These are phyloP conservation scores for Lithophane semibrunnea DNA, from an alignment of 2,888 invertebrate species.

Conservation along the genomic window DNA sequence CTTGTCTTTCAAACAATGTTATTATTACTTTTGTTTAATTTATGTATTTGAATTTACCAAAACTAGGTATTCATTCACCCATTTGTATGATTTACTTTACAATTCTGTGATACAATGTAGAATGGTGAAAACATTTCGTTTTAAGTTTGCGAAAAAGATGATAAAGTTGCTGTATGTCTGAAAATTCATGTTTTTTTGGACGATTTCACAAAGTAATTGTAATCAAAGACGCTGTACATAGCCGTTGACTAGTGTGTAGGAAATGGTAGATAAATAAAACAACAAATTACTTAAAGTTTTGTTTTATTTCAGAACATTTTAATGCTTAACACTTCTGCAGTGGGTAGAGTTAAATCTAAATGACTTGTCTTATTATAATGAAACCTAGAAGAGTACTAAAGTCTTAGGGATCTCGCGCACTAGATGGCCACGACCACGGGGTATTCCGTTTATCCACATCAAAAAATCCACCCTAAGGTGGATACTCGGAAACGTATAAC, in stretches of 20 bases:
- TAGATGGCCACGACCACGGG: no score
- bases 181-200: constrained; percentile 60
- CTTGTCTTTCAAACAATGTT: constrained; percentile 36
- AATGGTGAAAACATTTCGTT: constrained; percentile 53
- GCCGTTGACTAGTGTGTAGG: constrained; percentile 89
- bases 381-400: not conserved
- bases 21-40: constrained; percentile 32
- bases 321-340: not conserved
- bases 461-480: no score
- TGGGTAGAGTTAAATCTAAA: not conserved
- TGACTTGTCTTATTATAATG: not conserved
- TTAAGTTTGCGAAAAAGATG: constrained; percentile 43
- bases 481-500: no score
- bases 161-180: constrained; percentile 49
- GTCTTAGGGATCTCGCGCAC: no score
- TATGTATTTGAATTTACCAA: constrained; percentile 56
- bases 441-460: no score
- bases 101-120: constrained; percentile 69
- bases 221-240: constrained; percentile 83
- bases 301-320: constrained; percentile 64
- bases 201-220: constrained; percentile 64
- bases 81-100: constrained; percentile 54
- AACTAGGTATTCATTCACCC: constrained; percentile 50
- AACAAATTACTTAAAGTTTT: constrained; percentile 61
- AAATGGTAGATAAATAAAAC: constrained; percentile 81